A percentile compares a stretch with the other conserved stretches of the same genome.
phyloP scores from a whole-genome alignment of 2,113 vertebrate genomes.

The Sturnus vulgaris region DNA sequence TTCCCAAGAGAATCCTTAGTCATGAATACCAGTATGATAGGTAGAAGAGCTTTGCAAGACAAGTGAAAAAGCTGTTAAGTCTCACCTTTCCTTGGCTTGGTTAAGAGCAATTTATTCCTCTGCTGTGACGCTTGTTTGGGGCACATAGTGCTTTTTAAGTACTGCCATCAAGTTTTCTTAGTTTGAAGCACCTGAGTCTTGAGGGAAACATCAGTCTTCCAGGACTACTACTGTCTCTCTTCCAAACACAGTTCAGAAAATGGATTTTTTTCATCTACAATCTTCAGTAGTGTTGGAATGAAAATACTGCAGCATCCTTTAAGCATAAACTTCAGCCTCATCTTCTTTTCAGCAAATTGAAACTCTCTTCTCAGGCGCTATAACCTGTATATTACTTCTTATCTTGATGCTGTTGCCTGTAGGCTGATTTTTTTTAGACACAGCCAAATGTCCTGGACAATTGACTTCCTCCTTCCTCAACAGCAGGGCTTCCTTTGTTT shows the following conservation, averaged over 20 bases:
- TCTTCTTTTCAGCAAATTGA: not conserved
- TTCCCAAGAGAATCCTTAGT: not conserved
- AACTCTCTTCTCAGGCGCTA: not conserved
- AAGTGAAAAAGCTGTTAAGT: slow-evolving; percentile 1
- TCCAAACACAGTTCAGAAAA: slow-evolving; percentile 40
- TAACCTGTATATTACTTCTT: not conserved
- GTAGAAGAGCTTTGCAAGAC: slow-evolving; percentile 26
- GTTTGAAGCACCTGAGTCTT: slow-evolving; percentile 49
- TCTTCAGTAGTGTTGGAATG: not conserved
- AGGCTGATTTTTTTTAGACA: not conserved
- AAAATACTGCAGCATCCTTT: slow-evolving; percentile 34
- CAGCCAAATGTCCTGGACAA: not conserved
- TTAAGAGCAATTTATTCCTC: slow-evolving; percentile 56
- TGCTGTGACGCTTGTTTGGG: slow-evolving; percentile 33
- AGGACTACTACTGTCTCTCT: slow-evolving; percentile 38
- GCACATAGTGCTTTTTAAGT: slow-evolving; percentile 61
- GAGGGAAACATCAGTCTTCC: slow-evolving; percentile 61
- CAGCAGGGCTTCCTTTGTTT: not conserved
- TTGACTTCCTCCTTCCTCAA: not conserved
- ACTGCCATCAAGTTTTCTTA: slow-evolving; percentile 58
- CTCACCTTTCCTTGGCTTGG: slow-evolving; percentile 23
- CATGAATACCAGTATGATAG: not conserved
- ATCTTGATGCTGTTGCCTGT: not conserved
- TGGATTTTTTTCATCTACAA: slow-evolving; percentile 33
- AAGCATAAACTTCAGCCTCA: slow-evolving; percentile 17